phyloP scores from a whole-genome alignment of 1,140 invertebrate genomes.

The Sinonovacula constricta region DNA sequence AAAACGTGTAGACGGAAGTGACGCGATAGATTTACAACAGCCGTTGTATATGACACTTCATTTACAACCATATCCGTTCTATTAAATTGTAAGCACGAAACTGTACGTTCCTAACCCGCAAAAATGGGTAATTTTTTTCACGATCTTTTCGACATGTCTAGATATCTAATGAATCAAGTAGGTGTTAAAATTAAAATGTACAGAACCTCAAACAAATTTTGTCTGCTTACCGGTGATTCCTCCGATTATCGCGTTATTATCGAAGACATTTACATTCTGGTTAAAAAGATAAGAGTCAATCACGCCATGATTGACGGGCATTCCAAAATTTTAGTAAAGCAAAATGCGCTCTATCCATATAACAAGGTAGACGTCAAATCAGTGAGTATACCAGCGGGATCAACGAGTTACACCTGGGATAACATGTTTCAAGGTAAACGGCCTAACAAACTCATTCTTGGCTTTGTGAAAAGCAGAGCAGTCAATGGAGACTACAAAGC shows the following conservation, averaged over 20 bases:
- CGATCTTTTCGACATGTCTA: slow-evolving; percentile 44
- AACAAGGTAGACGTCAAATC: neutral
- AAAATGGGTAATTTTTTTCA: no score
- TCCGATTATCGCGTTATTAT: slow-evolving; percentile 17
- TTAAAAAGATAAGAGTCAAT: slow-evolving; percentile 26
- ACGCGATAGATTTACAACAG: neutral
- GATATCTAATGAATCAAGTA: no score
- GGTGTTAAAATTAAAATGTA: slow-evolving; percentile 37
- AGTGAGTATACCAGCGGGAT: neutral
- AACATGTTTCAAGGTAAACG: neutral
- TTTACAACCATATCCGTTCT: slow-evolving; percentile 34
- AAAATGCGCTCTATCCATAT: slow-evolving; percentile 16
- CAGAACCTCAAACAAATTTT: slow-evolving; percentile 7
- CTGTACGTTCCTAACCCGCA: slow-evolving; percentile 25
- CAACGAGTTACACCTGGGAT: neutral
- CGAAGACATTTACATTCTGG: slow-evolving; percentile 14
- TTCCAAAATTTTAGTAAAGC: slow-evolving; percentile 10
- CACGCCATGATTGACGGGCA: slow-evolving; percentile 18
- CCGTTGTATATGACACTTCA: slow-evolving; percentile 26
- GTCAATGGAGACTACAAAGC: slow-evolving; percentile 15
- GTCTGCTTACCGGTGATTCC: neutral
- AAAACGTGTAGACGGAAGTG: slow-evolving; percentile 4
- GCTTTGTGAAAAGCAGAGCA: neutral
- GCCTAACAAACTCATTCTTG: neutral
- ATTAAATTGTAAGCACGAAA: no score